Percentiles rank a stretch among this genome's conserved stretches.
Evolutionary conservation across 2,797 vertebrate genomes (phyloP).

Genomic region (Parambassis ranga): DNA sequence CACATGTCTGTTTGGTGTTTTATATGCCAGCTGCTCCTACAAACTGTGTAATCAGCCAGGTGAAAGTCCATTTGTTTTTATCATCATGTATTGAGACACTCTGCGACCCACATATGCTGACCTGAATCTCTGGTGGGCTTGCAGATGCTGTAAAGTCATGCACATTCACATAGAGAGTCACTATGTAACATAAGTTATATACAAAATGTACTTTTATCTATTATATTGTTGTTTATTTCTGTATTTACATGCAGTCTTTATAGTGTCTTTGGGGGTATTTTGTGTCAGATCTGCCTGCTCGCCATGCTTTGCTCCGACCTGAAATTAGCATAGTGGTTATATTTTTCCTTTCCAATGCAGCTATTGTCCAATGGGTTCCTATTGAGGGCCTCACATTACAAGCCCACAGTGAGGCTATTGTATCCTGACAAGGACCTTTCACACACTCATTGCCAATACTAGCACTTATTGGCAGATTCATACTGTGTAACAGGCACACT

Average conservation of each 20-base stretch:
- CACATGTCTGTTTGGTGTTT: no score
- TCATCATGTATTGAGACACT: constrained; percentile 66
- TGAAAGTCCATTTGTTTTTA: constrained; percentile 76
- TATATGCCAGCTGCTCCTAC: constrained; percentile 19
- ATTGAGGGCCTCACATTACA: constrained; percentile 73
- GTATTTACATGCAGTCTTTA: no score
- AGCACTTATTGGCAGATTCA: constrained; percentile 61
- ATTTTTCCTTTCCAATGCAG: constrained; percentile 57
- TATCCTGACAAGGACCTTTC: constrained; percentile 69
- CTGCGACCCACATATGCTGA: constrained; percentile 41
- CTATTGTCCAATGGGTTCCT: constrained; percentile 72
- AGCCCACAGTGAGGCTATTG: constrained; percentile 77
- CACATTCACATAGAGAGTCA: not conserved
- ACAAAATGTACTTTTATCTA: not conserved
- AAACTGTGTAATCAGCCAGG: constrained; percentile 59
- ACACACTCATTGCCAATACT: constrained; percentile 58
- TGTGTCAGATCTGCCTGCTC: not conserved
- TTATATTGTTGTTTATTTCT: not conserved
- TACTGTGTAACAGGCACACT: constrained; percentile 30
- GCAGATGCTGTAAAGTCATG: not conserved
- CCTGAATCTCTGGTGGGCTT: not conserved
- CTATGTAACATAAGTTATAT: not conserved
- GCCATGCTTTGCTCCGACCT: constrained; percentile 22
- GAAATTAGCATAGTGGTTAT: constrained; percentile 58
- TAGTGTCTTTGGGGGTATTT: not conserved